These are phyloP conservation scores for Mellilla xanthometata DNA, from an alignment of 2,888 invertebrate species.

Conservation along the genomic window DNA sequence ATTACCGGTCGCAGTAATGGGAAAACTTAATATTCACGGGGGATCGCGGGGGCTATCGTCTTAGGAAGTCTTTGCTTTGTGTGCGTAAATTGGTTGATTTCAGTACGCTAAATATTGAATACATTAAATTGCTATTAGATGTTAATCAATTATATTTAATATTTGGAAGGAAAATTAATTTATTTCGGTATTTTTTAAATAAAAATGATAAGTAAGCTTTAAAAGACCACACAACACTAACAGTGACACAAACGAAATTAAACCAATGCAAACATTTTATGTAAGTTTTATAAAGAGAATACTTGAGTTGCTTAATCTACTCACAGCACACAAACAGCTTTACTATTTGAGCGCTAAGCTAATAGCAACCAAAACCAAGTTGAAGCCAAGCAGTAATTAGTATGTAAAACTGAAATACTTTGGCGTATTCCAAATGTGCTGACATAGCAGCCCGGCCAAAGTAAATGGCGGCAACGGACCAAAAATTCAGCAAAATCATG, in stretches of 20 bases:
- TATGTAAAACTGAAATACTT: slow-evolving; percentile 11
- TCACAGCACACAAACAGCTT: not conserved
- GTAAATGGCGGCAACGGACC: slow-evolving; percentile 6
- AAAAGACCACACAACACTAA: too few relatives aligned
- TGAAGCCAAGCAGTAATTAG: not conserved
- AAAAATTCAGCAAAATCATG: slow-evolving; percentile 33
- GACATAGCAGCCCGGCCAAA: slow-evolving; percentile 4
- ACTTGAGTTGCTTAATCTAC: not conserved
- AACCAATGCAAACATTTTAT: too few relatives aligned
- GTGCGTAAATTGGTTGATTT: slow-evolving; percentile 17
- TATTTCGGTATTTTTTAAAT: too few relatives aligned
- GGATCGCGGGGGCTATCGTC: slow-evolving; percentile 39
- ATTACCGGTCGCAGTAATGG: slow-evolving; percentile 64
- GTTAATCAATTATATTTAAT: too few relatives aligned
- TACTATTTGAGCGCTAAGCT: not conserved
- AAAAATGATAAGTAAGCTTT: too few relatives aligned
- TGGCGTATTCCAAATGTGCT: slow-evolving; percentile 11
- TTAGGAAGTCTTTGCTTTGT: slow-evolving; percentile 21
- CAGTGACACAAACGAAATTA: too few relatives aligned
- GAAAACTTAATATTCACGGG: slow-evolving; percentile 71
- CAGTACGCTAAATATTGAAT: not conserved
- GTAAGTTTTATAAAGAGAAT: too few relatives aligned
- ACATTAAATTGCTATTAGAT: too few relatives aligned
- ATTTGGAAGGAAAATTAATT: too few relatives aligned
- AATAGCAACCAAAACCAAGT: slow-evolving; percentile 1